A percentile compares a stretch with the other conserved stretches of the same genome.
phyloP scores from a whole-genome alignment of 2,888 invertebrate species.

The Latheticus oryzae region DNA sequence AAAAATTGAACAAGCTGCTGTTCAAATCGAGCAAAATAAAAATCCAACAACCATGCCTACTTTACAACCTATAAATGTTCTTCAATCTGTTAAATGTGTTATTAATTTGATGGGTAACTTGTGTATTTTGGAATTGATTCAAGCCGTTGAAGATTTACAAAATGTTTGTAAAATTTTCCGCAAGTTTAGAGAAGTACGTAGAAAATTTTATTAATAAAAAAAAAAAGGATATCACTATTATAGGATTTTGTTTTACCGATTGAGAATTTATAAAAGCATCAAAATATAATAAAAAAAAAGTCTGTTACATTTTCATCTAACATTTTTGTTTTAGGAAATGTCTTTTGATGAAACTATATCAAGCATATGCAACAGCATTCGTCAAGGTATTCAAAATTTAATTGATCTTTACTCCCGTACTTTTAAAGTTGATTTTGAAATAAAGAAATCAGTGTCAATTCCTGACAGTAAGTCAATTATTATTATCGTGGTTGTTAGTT shows the following conservation, averaged over 20 bases:
- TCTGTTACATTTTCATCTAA: too few relatives aligned
- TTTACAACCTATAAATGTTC: conserved; percentile 77
- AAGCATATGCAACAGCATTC: conserved; percentile 77
- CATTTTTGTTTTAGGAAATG: conserved; percentile 46
- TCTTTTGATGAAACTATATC: conserved; percentile 72
- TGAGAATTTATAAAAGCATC: too few relatives aligned
- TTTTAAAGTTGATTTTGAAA: conserved; percentile 84
- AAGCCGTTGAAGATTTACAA: conserved; percentile 70
- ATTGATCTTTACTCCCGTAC: conserved; percentile 89
- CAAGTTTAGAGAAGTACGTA: conserved; percentile 51
- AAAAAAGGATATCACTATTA: too few relatives aligned
- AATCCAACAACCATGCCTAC: conserved; percentile 60
- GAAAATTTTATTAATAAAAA: too few relatives aligned
- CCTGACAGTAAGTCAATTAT: conserved; percentile 8
- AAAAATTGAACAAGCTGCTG: conserved; percentile 76
- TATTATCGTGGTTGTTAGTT: too few relatives aligned
- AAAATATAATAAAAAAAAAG: too few relatives aligned
- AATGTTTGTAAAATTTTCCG: conserved; percentile 53
- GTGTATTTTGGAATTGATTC: conserved; percentile 88
- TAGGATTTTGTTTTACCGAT: too few relatives aligned
- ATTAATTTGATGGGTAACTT: conserved; percentile 89
- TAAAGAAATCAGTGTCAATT: conserved; percentile 63
- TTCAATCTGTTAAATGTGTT: conserved; percentile 93
- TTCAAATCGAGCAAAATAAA: conserved; percentile 65
- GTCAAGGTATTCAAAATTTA: conserved; percentile 83